Conservation (phyloP, 2,888 invertebrate species). For the Pachydiplax longipennis region DNA sequence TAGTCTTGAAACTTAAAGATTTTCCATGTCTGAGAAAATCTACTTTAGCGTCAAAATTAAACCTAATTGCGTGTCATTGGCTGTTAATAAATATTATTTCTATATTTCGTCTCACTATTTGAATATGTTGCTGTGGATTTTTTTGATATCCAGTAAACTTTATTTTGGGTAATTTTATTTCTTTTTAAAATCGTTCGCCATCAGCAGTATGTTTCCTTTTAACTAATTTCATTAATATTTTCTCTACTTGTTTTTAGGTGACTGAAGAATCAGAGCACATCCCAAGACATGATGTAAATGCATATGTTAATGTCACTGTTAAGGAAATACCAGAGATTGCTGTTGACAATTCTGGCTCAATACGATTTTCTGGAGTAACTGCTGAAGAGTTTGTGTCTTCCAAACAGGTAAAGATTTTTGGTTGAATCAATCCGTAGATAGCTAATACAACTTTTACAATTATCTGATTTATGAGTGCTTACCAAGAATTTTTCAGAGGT, state of each 20-base stretch:
- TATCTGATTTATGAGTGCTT: background rate
- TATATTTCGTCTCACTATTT: too few species aligned
- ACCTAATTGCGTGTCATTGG: too few species aligned
- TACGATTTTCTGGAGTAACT: constrained; percentile 80
- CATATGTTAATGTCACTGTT: constrained; percentile 86
- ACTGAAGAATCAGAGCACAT: constrained; percentile 72
- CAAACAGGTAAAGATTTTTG: background rate
- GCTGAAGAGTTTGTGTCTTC: constrained; percentile 82
- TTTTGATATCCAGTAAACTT: too few species aligned
- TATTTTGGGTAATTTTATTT: background rate
- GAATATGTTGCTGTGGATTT: too few species aligned
- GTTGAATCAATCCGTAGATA: background rate
- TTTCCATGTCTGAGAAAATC: too few species aligned
- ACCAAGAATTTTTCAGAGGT: too few species aligned
- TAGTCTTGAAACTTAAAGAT: too few species aligned
- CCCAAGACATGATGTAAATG: constrained; percentile 74
- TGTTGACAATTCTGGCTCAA: constrained; percentile 90
- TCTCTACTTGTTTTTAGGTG: constrained; percentile 60
- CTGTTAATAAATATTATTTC: too few species aligned
- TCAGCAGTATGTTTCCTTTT: background rate
- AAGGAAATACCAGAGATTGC: constrained; percentile 91
- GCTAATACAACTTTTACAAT: background rate
- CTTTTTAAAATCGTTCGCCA: background rate
- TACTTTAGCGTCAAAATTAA: too few species aligned
- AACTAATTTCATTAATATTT: background rate